Evolutionary conservation across 2,888 invertebrate genomes (phyloP), one percentile per base, ranked within the genome.

Genomic region (Euplagia quadripunctaria): DNA sequence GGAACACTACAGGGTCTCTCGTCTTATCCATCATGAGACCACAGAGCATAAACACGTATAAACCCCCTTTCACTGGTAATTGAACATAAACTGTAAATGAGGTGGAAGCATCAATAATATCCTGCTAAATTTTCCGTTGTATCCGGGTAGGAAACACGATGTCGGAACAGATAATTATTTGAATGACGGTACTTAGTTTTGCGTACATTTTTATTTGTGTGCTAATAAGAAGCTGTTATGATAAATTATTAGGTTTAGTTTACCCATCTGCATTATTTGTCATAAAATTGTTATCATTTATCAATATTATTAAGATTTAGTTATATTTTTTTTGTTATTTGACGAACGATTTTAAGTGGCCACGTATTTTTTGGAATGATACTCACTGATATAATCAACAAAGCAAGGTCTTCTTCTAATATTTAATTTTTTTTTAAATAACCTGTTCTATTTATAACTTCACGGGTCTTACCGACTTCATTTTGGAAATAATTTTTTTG

Each of bases 111-210:
- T 78, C 76, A 79, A 81, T 81, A 84, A 87, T 77, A 83, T 86
- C 85, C 85, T 84, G 82, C 68, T 77, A 43, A 0, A 61, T 49
- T 70, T 79, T 67, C 31, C 31, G 31, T 31, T 31, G 31, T 31
- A 31, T 83, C 77, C 78, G 70, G 74, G 74, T 84, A 84, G 87
- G 85, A 88, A 86, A 85, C 76, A 77, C 72, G 70, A 65, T 78
- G 77, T 73, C 69, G 75, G 67, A 76, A 73, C 55, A 46, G 74
- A 78, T 71, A 73, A 78, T 77, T 73, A 75, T 31, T 71, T 20
- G 2, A 49, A 46, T 11, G 43, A 14, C 12, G 4, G n/a, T 64
- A 41, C 43, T 64, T n/a, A 43, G 64, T 43, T 64, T 11, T n/a
- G 43, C 4, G 9, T 14, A 43, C 55, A 9, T n/a, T 17, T 8